phyloP scores from a whole-genome alignment of 2,888 invertebrate species.

The Heteromyza rotundicornis region DNA sequence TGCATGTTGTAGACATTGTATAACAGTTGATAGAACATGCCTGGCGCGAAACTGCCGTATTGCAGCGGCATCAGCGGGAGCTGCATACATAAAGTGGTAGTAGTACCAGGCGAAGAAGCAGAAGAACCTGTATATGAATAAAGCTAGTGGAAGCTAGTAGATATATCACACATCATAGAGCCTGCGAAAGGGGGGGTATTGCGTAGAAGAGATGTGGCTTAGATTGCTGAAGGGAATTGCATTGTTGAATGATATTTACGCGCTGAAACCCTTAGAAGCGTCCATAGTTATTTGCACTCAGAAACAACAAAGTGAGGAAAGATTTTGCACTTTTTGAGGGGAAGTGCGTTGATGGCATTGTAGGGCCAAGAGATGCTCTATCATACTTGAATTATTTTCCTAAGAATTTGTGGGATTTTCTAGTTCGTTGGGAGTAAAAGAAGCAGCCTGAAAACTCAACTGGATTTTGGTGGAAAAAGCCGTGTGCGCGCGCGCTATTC shows the following conservation, averaged over 20 bases:
- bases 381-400: slow-evolving; percentile 15
- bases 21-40: slow-evolving; percentile 31
- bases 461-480: slow-evolving; percentile 6
- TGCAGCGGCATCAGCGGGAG: neutral
- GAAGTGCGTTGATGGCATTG: slow-evolving; percentile 3
- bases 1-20: slow-evolving; percentile 30
- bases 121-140: slow-evolving; percentile 24
- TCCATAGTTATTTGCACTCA: slow-evolving; percentile 1
- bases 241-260: slow-evolving; percentile 30
- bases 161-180: neutral
- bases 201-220: too few relatives aligned
- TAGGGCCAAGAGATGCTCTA: slow-evolving; percentile 17
- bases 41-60: slow-evolving; percentile 20
- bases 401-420: slow-evolving; percentile 6
- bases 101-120: neutral
- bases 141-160: slow-evolving; percentile 5
- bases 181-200: too few relatives aligned
- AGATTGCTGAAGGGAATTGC: slow-evolving; percentile 27
- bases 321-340: too few relatives aligned
- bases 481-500: too few relatives aligned
- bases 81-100: slow-evolving; percentile 23
- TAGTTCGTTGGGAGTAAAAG: neutral
- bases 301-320: neutral
- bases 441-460: too few relatives aligned
- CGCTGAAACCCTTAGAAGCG: slow-evolving; percentile 8